Evolutionary conservation across 2,888 invertebrate species (phyloP), one percentile per base, ranked within the genome.

Genomic region (Aleiodes testaceus): DNA sequence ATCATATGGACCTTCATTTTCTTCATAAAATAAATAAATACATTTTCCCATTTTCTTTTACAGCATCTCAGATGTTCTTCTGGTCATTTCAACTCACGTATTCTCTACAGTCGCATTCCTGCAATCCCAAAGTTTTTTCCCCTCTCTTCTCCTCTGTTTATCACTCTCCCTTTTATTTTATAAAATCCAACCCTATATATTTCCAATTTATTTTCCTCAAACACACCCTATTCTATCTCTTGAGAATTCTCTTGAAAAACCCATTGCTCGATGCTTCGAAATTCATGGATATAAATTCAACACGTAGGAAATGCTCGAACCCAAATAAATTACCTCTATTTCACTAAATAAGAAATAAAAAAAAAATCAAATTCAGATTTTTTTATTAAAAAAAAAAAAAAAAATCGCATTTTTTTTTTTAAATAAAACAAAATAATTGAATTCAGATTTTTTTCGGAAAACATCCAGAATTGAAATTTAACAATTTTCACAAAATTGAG

Each of bases 181-280:
- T 9, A 36, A 36, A 36, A 36, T 36, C 36, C 36, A 9, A 36
- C 36, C 36, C 36, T 36, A 36, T 36, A 59, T 59, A 59, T 59
- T 59, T 59, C 59, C 59, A 59, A 59, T 59, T 36, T 59, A 59
- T 59, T 59, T 59, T 42, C 14, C 59, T 16, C 36, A 36, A 36
- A 36, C 11, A 5, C 59, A 59, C 42, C 42, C 36, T 14, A 14
- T 42, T 12, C 36, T 30, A 16, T 3, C 26, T 59, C 59, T 42
- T 42, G 16, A 16, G n/a, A n/a, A 14, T 16, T 16, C 16, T 3
- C 42, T 36, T 36, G 36, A 7, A 36, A 26, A 36, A 16, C 7
- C 36, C 16, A 42, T 18, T 42, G 16, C 59, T 59, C 16, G 9
- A 42, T 18, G 12, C 36, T 18, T 36, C 59, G 16, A 59, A 59